Evolutionary conservation across 2,113 vertebrate species (phyloP), one percentile per base, ranked within the genome.

Genomic region (Podarcis cretensis): DNA sequence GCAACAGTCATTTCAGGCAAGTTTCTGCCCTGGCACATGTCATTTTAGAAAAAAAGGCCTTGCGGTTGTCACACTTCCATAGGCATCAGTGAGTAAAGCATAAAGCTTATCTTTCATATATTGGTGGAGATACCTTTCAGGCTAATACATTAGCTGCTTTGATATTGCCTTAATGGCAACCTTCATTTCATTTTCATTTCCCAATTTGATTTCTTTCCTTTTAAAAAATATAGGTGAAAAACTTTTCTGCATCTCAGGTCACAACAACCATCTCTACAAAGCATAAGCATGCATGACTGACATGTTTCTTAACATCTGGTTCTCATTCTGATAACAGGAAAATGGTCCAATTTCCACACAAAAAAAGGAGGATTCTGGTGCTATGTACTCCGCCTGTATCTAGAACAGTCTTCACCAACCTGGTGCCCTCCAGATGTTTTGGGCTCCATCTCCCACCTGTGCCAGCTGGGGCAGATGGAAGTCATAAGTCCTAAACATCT

Each of bases 321-420:
- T 96, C 93, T 96, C 95, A 95, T 97, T 97, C 95, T 95, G 94
- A 91, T 93, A 93, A 93, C 95, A 96, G 96, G 96, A 96, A 97
- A 96, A 95, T 87, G 91, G 94, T 87, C 95, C 88, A 91, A 90
- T 97, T 97, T 97, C 96, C 96, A 54, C 10, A 54, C 66, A 96
- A 96, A 93, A 93, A 96, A 94, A 95, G 91, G 87, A 37, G 84
- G 87, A 93, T 93, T 94, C 94, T 94, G 83, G 94, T 93, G 71
- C 94, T 93, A 85, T 93, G 86, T 85, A 95, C 92, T 92, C 88
- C 1, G 14, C 59, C 93, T 95, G 92, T 94, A 91, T 94, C 91
- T 81, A 76, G 93, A 89, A 93, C 66, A 63, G 13, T 20, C 59
- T 63, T 63, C 16, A 63, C 59, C 59, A 63, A 63, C 18, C 59